Evolutionary conservation across 2,888 invertebrate species (phyloP), one percentile per base, ranked within the genome.

Genomic region (Cheilosia impressa): DNA sequence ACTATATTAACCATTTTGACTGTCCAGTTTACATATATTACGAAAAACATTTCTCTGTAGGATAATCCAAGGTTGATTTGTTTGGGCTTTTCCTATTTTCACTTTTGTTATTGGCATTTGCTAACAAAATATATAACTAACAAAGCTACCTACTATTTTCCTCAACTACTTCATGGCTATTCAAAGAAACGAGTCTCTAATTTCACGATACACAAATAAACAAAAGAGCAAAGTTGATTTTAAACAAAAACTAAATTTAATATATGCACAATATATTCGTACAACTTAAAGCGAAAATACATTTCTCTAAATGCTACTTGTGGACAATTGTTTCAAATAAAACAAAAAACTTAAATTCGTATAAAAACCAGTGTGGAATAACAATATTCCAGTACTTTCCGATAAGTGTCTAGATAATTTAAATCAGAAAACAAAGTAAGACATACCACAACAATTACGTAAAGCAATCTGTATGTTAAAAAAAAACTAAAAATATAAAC

Each of bases 221-320:
- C 22, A 57, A 53, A 52, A 52, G 24, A 31, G 19, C 15, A 63
- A 55, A 62, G 45, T 45, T 45, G 45, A 55, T 13, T 57, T 75
- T 41, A 58, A 45, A 53, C 13, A 34, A n/a, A 50, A 68, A 53
- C 7, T 43, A 63, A 58, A 15, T 60, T 68, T 55, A 80, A 60
- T 57, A 71, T 82, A 77, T 82, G 82, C 82, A 82, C 82, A 82
- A 82, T 53, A 63, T 77, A 81, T 65, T 81, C 76, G 69, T 81
- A 81, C 50, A 81, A 76, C 63, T 63, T 53, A 71, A 82, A 71
- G 50, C 10, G 53, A 63, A n/a, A 17, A 47, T 52, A 78, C 66
- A 47, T 83, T 47, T 78, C 50, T 78, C 34, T 78, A 78, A 43
- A 68, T 83, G 38, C 38, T 38, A 13, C 38, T 38, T 38, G 72